A percentile compares a stretch with the other conserved stretches of the same genome.
These are phyloP conservation scores for Ariolimax columbianus DNA, from an alignment of 2,888 invertebrate genomes.

Conservation along the genomic window DNA sequence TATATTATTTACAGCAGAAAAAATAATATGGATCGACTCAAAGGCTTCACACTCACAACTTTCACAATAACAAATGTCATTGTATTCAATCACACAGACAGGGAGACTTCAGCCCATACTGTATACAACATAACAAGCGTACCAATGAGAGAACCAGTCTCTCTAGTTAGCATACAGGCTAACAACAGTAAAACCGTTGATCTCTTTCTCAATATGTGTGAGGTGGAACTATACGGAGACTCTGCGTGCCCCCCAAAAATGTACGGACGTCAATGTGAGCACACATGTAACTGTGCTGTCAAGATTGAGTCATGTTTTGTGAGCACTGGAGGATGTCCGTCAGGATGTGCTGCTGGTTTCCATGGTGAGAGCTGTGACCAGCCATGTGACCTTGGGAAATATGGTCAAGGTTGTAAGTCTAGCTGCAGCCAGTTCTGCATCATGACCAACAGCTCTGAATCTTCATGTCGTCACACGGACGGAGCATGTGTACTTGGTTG, in stretches of 20 bases:
- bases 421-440: neutral
- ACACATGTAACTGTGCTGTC: constrained; percentile 27
- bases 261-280: constrained; percentile 26
- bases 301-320: constrained; percentile 10
- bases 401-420: neutral
- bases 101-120: neutral
- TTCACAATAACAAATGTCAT: neutral
- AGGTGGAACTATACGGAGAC: constrained; percentile 11
- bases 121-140: neutral
- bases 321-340: constrained; percentile 30
- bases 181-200: neutral
- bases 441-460: neutral
- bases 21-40: neutral
- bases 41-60: neutral
- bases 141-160: neutral
- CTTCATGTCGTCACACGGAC: neutral
- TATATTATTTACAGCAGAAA: neutral
- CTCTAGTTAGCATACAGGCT: neutral
- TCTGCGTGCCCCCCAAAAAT: neutral
- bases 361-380: neutral
- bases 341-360: constrained; percentile 27
- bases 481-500: neutral
- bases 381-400: neutral
- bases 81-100: neutral
- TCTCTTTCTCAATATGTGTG: neutral